These are phyloP conservation scores for Hypothenemus hampei DNA, from an alignment of 1,140 invertebrate species.

Conservation along the genomic window DNA sequence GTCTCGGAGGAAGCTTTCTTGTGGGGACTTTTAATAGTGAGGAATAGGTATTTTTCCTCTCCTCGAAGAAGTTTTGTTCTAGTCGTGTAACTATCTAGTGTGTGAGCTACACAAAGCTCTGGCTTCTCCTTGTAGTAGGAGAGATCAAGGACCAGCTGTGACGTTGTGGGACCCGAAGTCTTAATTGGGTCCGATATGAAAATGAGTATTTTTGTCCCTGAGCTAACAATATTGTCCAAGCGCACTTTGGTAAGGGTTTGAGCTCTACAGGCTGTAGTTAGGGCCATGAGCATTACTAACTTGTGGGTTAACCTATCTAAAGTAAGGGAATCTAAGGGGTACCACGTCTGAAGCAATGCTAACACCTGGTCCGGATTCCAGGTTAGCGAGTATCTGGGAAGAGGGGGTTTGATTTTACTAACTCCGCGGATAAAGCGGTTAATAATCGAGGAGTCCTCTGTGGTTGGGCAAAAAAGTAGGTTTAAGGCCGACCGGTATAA, in stretches of 20 bases:
- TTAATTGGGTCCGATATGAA: too few species aligned
- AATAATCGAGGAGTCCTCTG: neutral
- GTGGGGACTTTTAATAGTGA: too few species aligned
- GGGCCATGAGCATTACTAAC: slow-evolving; percentile 3
- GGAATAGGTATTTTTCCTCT: too few species aligned
- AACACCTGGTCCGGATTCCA: slow-evolving; percentile 7
- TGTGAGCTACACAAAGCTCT: too few species aligned
- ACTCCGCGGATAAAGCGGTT: neutral
- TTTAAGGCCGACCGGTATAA: neutral
- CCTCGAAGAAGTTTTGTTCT: too few species aligned
- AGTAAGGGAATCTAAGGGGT: neutral
- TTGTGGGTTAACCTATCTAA: neutral
- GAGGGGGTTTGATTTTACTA: neutral
- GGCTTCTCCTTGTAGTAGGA: too few species aligned
- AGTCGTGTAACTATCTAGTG: too few species aligned
- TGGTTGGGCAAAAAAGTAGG: neutral
- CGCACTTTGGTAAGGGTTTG: slow-evolving; percentile 5
- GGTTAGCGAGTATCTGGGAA: slow-evolving; percentile 6
- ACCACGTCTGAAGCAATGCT: neutral
- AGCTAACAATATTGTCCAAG: slow-evolving; percentile 6
- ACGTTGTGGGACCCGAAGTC: too few species aligned
- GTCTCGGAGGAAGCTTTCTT: too few species aligned
- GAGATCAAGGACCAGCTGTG: too few species aligned
- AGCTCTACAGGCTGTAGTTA: slow-evolving; percentile 6
- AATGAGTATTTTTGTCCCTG: too few species aligned